phyloP scores from a whole-genome alignment of 2,888 invertebrate genomes.

The Plagodis pulveraria region DNA sequence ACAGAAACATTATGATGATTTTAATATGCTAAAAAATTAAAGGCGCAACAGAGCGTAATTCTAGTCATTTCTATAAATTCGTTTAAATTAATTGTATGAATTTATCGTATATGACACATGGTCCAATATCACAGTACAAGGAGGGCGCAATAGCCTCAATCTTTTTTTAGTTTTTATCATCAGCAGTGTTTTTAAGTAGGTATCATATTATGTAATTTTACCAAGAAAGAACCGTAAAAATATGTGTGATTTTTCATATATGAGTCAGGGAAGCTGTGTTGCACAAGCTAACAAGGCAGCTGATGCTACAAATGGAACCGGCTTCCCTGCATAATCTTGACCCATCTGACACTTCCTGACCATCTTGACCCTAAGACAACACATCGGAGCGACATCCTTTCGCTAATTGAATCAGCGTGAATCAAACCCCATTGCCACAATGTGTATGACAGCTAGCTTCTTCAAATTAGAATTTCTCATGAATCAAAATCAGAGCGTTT shows the following conservation, averaged over 20 bases:
- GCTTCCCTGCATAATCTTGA: conserved; percentile 28
- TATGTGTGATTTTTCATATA: too few species aligned
- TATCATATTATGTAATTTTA: neutral
- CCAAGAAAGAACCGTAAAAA: neutral
- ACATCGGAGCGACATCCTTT: conserved; percentile 57
- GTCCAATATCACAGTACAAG: too few species aligned
- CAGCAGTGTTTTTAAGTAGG: neutral
- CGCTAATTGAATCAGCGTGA: conserved; percentile 70
- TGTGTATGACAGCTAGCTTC: conserved; percentile 43
- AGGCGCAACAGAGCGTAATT: too few species aligned
- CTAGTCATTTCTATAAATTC: too few species aligned
- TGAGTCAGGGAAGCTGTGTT: conserved; percentile 53
- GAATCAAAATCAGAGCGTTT: neutral
- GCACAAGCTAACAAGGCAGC: conserved; percentile 64
- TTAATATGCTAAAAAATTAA: too few species aligned
- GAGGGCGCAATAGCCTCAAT: neutral
- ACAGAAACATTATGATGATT: neutral
- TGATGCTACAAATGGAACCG: conserved; percentile 60
- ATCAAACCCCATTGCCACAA: conserved; percentile 12
- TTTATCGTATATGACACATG: too few species aligned
- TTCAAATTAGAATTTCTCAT: conserved; percentile 24
- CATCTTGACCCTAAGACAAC: conserved; percentile 44
- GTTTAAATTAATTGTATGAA: too few species aligned
- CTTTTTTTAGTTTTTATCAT: neutral
- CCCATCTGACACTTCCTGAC: conserved; percentile 15